Evolutionary conservation across 2,888 invertebrate genomes (phyloP), one percentile per base, ranked within the genome.

Genomic region (Stegana nigrithorax): DNA sequence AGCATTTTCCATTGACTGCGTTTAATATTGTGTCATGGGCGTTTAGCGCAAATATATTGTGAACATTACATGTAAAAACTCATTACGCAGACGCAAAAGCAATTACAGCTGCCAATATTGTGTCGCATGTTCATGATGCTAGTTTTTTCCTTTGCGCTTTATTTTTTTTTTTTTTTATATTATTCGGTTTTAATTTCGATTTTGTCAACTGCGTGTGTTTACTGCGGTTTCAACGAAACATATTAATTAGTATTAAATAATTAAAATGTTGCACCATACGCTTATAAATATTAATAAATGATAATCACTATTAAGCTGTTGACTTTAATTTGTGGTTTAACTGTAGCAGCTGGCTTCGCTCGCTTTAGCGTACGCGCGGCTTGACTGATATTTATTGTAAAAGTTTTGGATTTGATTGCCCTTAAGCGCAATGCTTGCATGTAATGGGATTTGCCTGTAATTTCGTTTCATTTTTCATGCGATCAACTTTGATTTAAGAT

Each of bases 211-310:
- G n/a, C n/a, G n/a, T n/a, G n/a, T n/a, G n/a, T n/a, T n/a, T n/a
- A n/a, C n/a, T 64, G 75, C 65, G 78, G 77, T 76, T 78, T 76
- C 69, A n/a, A 74, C 71, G 73, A 76, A 75, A 75, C 75, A 75
- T 78, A 75, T 75, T 75, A 75, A 75, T 75, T 75, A 75, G 77
- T 75, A 75, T 75, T 75, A 78, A 78, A 78, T 75, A 78, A 75
- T 75, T 75, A 75, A 78, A 78, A 75, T 75, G 75, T 69, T 72
- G 71, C 29, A 70, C 65, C 60, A 27, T 7, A 1, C 12, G 14
- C 26, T 12, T 55, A 36, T 55, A 55, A 53, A 23, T 36, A 55
- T 55, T 32, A 55, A 55, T 55, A 55, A 55, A 55, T 55, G 36
- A 19, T 32, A 55, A 55, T 55, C 32, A 55, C 53, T 32, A 36